These are phyloP conservation scores for Ectemnius cavifrons DNA, from an alignment of 2,888 invertebrate genomes.

Conservation along the genomic window DNA sequence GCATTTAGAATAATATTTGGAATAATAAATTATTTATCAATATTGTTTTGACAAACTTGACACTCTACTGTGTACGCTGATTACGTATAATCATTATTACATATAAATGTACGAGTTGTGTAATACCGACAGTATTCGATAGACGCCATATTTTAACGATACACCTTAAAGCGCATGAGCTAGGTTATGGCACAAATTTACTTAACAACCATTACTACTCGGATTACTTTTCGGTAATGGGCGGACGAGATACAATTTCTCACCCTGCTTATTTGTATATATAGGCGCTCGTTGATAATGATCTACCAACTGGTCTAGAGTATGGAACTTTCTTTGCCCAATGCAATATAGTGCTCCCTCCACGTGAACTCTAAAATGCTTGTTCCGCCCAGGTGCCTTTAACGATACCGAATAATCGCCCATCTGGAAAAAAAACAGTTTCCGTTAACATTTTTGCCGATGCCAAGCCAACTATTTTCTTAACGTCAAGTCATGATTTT, in stretches of 20 bases:
- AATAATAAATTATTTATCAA: slow-evolving; percentile 69
- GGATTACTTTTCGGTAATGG: slow-evolving; percentile 87
- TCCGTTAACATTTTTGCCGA: background rate
- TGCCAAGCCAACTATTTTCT: background rate
- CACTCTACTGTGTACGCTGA: slow-evolving; percentile 70
- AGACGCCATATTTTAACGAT: slow-evolving; percentile 62
- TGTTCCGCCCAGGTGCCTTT: slow-evolving; percentile 98
- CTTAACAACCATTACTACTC: slow-evolving; percentile 76
- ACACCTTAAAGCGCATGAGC: slow-evolving; percentile 62
- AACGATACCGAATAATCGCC: slow-evolving; percentile 99
- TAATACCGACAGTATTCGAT: slow-evolving; percentile 57
- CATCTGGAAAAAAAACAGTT: slow-evolving; percentile 82
- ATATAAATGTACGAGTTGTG: slow-evolving; percentile 73
- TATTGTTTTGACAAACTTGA: slow-evolving; percentile 71
- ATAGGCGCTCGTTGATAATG: slow-evolving; percentile 99
- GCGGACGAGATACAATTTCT: slow-evolving; percentile 97
- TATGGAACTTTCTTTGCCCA: slow-evolving; percentile 98
- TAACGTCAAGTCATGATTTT: background rate
- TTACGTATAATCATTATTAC: slow-evolving; percentile 70
- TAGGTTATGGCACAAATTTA: slow-evolving; percentile 63
- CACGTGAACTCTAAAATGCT: slow-evolving; percentile 99
- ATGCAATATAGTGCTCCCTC: slow-evolving; percentile 96
- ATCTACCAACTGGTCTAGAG: slow-evolving; percentile 96
- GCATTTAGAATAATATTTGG: slow-evolving; percentile 52
- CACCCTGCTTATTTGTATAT: slow-evolving; percentile 98